Evolutionary conservation across 2,797 vertebrate species (phyloP).

Genomic region (Phrynocephalus vlangalii): DNA sequence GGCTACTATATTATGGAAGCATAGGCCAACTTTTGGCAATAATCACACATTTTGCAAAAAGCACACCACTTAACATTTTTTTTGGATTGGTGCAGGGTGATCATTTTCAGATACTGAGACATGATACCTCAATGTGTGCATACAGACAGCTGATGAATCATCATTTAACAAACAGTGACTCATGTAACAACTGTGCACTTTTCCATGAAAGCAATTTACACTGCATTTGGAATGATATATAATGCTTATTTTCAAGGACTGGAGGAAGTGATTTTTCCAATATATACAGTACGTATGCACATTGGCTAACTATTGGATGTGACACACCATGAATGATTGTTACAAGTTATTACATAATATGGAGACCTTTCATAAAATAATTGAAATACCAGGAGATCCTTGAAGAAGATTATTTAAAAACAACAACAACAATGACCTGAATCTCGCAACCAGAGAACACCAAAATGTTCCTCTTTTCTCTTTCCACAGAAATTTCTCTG

Average conservation of each 20-base stretch:
- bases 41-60: background rate
- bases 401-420: background rate
- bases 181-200: background rate
- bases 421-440: no score
- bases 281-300: background rate
- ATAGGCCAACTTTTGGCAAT: background rate
- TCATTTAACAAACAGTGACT: background rate
- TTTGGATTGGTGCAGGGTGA: background rate
- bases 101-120: background rate
- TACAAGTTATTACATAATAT: background rate
- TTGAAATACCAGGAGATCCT: background rate
- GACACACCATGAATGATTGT: background rate
- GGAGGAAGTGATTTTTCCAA: background rate
- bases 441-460: no score
- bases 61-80: background rate
- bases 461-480: no score
- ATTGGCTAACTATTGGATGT: background rate
- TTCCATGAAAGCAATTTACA: background rate
- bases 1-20: background rate
- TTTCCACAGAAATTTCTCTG: no score
- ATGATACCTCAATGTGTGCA: background rate
- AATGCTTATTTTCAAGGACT: background rate
- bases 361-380: background rate
- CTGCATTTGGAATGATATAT: background rate
- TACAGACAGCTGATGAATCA: background rate